phyloP scores from a whole-genome alignment of 2,797 vertebrate genomes.

The Chelidonichthys spinosus region DNA sequence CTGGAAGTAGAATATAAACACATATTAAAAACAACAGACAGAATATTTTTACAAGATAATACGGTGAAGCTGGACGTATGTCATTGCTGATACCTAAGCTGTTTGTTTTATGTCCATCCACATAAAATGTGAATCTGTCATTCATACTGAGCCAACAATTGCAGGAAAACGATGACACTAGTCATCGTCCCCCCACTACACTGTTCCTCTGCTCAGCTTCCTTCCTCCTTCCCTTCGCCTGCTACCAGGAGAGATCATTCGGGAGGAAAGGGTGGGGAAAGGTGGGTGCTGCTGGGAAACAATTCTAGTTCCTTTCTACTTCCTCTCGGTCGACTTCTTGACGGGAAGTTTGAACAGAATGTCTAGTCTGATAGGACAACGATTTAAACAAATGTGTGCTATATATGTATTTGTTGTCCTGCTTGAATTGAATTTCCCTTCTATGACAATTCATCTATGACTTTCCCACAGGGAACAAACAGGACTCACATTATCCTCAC shows the following conservation, averaged over 20 bases:
- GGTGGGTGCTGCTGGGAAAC: conserved; percentile 36
- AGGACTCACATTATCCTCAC: conserved; percentile 53
- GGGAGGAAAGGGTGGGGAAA: conserved; percentile 56
- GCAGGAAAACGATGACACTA: conserved; percentile 46
- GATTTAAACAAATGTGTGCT: neutral
- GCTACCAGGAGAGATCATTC: conserved; percentile 1
- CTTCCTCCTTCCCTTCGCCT: conserved; percentile 47
- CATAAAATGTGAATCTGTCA: neutral
- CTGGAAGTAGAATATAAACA: conserved; percentile 45
- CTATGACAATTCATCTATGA: conserved; percentile 15
- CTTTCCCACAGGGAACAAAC: conserved; percentile 39
- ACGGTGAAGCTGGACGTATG: neutral
- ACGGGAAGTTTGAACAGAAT: conserved; percentile 30
- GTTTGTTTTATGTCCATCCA: neutral
- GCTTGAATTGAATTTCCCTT: conserved; percentile 15
- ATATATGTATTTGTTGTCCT: neutral
- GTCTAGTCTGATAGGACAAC: conserved; percentile 1
- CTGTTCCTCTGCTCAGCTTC: conserved; percentile 48
- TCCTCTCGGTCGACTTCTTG: conserved; percentile 33
- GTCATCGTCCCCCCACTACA: conserved; percentile 6
- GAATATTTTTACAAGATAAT: neutral
- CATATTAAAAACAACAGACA: neutral
- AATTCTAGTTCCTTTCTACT: conserved; percentile 13
- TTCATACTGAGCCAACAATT: conserved; percentile 46
- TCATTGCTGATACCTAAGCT: neutral